Percentiles rank a stretch among this genome's conserved stretches.
These are phyloP conservation scores for Salvelinus alpinus DNA, from an alignment of 2,113 vertebrate genomes.

Conservation along the genomic window DNA sequence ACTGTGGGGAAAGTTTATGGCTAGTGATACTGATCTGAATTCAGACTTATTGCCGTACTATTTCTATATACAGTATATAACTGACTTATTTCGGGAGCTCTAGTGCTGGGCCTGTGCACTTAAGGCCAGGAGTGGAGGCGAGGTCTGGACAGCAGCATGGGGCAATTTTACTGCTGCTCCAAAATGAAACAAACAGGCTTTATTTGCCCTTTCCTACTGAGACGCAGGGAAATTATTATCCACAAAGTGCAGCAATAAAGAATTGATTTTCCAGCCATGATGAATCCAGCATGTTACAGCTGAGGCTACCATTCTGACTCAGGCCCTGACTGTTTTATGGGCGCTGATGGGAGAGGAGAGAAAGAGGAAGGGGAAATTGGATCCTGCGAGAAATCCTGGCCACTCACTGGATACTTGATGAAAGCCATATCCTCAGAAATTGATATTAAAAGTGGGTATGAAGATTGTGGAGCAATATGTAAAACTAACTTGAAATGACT, in stretches of 20 bases:
- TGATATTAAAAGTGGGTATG: constrained; percentile 52
- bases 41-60: constrained; percentile 32
- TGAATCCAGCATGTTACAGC: constrained; percentile 69
- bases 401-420: constrained; percentile 52
- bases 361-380: constrained; percentile 53
- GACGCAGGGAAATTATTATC: constrained; percentile 67
- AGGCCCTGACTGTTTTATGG: constrained; percentile 36
- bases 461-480: constrained; percentile 51
- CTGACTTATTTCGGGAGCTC: constrained; percentile 27
- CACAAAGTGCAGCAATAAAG: constrained; percentile 66
- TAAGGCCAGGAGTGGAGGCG: constrained; percentile 24
- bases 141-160: constrained; percentile 32
- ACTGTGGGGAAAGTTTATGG: constrained; percentile 23
- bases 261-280: constrained; percentile 66
- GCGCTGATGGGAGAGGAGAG: constrained; percentile 31
- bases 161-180: constrained; percentile 56
- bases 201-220: constrained; percentile 62
- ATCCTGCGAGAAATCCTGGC: constrained; percentile 50
- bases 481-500: constrained; percentile 43
- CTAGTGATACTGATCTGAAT: constrained; percentile 25
- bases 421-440: constrained; percentile 59
- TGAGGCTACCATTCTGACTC: constrained; percentile 62
- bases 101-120: constrained; percentile 18
- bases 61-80: constrained; percentile 30
- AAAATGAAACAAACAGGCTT: constrained; percentile 63